Conservation (phyloP, 2,888 invertebrate genomes). For the Allacma fusca region DNA sequence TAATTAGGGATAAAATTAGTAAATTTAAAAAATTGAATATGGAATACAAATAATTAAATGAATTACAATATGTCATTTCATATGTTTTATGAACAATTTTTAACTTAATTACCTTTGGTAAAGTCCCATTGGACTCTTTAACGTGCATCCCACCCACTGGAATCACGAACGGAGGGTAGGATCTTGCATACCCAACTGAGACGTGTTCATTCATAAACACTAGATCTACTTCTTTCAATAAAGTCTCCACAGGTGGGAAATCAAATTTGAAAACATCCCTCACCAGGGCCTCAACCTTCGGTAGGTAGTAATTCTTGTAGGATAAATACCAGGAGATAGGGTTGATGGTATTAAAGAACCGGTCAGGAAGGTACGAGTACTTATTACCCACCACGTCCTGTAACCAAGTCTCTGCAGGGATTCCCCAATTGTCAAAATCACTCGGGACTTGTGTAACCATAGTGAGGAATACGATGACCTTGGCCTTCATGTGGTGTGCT, state of each 20-base stretch:
- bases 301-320: neutral
- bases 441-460: neutral
- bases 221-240: neutral
- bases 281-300: neutral
- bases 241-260: neutral
- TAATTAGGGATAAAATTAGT: no score
- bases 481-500: neutral
- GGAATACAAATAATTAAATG: no score
- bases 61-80: no score
- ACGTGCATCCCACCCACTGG: slow-evolving; percentile 11
- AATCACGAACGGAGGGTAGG: neutral
- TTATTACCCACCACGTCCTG: neutral
- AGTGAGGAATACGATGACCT: neutral
- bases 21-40: no score
- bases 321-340: neutral
- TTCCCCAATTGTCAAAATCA: neutral
- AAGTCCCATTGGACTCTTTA: neutral
- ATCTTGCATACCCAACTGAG: neutral
- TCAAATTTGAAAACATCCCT: neutral
- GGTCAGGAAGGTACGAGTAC: neutral
- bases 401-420: neutral
- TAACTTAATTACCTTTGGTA: neutral
- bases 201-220: neutral
- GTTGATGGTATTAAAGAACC: neutral
- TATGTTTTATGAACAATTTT: no score